phyloP scores from a whole-genome alignment of 2,113 vertebrate genomes.

The Tachysurus fulvidraco region DNA sequence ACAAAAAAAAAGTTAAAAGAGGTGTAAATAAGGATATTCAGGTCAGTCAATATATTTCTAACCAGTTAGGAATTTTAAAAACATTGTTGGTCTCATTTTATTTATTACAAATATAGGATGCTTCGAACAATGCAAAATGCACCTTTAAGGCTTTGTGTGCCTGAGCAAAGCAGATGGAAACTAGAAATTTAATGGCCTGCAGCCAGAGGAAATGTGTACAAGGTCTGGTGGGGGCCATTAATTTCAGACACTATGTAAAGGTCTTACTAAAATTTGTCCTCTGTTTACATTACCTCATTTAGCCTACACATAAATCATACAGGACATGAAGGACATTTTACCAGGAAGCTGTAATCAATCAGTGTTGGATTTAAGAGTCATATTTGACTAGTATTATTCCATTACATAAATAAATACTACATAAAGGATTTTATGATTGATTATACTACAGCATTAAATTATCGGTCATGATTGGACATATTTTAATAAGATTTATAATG shows the following conservation, averaged over 20 bases:
- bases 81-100: not conserved
- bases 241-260: not conserved
- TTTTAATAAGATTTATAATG: not conserved
- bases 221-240: not conserved
- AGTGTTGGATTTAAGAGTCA: not conserved
- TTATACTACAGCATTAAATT: not conserved
- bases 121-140: not conserved
- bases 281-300: not conserved
- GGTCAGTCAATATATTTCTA: not conserved
- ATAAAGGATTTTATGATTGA: not conserved
- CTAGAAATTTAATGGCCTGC: not conserved
- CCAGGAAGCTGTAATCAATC: not conserved
- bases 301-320: not conserved
- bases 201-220: not conserved
- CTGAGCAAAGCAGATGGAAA: not conserved
- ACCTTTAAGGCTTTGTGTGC: not conserved
- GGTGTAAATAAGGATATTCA: not conserved
- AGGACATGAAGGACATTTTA: not conserved
- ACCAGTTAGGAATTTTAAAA: not conserved
- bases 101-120: not conserved
- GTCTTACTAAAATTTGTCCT: not conserved
- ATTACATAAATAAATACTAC: not conserved
- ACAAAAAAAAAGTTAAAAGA: not conserved
- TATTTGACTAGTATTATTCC: not conserved
- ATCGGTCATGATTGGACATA: not conserved